These are phyloP conservation scores for Plusia festucae DNA, from an alignment of 2,888 invertebrate species.

Conservation along the genomic window DNA sequence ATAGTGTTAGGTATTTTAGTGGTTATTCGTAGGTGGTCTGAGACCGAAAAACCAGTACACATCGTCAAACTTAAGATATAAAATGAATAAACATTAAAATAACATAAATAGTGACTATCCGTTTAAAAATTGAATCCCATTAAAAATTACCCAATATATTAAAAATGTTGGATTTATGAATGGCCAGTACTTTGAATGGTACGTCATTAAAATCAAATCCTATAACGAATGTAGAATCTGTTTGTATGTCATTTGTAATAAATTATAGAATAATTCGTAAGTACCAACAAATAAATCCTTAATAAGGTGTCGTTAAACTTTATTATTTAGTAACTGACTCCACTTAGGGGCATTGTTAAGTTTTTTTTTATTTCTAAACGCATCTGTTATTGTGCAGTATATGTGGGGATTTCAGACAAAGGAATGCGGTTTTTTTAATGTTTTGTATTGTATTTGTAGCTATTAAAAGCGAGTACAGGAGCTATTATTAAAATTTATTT, in stretches of 20 bases:
- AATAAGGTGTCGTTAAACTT: slow-evolving; percentile 86
- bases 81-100: slow-evolving; percentile 32
- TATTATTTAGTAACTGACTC: slow-evolving; percentile 84
- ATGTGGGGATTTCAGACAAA: slow-evolving; percentile 58
- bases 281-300: slow-evolving; percentile 87
- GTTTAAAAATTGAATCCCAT: slow-evolving; percentile 68
- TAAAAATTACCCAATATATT: slow-evolving; percentile 80
- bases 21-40: slow-evolving; percentile 53
- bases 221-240: slow-evolving; percentile 76
- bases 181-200: slow-evolving; percentile 60
- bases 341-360: slow-evolving; percentile 82
- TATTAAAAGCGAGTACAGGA: neutral
- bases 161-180: slow-evolving; percentile 64
- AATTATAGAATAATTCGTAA: slow-evolving; percentile 85
- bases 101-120: slow-evolving; percentile 47
- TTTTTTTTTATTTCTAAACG: slow-evolving; percentile 69
- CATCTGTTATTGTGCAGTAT: slow-evolving; percentile 72
- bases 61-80: slow-evolving; percentile 27
- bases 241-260: slow-evolving; percentile 86
- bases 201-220: slow-evolving; percentile 84
- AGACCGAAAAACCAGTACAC: slow-evolving; percentile 27
- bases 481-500: neutral
- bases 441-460: neutral
- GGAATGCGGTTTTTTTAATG: neutral
- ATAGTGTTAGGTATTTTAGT: slow-evolving; percentile 28